phyloP scores from a whole-genome alignment of 2,113 vertebrate genomes.

The Corythoichthys intestinalis region DNA sequence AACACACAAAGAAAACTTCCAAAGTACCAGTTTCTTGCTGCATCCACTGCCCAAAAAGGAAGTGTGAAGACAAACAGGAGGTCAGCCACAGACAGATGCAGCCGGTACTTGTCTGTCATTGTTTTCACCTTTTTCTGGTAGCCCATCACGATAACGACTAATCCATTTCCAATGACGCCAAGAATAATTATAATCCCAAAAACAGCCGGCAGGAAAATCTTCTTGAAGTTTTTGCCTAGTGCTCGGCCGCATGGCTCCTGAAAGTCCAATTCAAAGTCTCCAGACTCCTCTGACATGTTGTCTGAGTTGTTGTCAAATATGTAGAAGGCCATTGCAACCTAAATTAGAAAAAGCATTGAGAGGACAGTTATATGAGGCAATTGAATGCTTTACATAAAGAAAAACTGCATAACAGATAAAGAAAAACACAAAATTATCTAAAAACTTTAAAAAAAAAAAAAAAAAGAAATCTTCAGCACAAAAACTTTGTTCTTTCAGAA shows the following conservation, averaged over 20 bases:
- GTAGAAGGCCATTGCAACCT: conserved; percentile 17
- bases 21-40: conserved; percentile 85
- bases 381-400: not conserved
- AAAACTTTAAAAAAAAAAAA: not conserved
- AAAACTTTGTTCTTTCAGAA: not conserved
- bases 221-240: conserved; percentile 78
- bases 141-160: conserved; percentile 95
- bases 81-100: conserved; percentile 94
- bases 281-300: conserved; percentile 74
- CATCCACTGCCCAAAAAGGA: conserved; percentile 96
- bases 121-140: conserved; percentile 91
- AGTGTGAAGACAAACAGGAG: conserved; percentile 92
- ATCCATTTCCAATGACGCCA: conserved; percentile 89
- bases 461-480: not conserved
- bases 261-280: conserved; percentile 42
- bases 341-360: not conserved
- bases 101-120: conserved; percentile 96
- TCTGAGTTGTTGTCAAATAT: conserved; percentile 55
- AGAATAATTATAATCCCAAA: conserved; percentile 90
- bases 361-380: not conserved
- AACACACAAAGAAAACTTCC: conserved; percentile 84
- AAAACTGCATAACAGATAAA: not conserved
- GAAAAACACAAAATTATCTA: not conserved
- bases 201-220: conserved; percentile 86
- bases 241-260: conserved; percentile 71